Evolutionary conservation across 2,113 vertebrate genomes (phyloP).

Genomic region (Cynoglossus semilaevis): DNA sequence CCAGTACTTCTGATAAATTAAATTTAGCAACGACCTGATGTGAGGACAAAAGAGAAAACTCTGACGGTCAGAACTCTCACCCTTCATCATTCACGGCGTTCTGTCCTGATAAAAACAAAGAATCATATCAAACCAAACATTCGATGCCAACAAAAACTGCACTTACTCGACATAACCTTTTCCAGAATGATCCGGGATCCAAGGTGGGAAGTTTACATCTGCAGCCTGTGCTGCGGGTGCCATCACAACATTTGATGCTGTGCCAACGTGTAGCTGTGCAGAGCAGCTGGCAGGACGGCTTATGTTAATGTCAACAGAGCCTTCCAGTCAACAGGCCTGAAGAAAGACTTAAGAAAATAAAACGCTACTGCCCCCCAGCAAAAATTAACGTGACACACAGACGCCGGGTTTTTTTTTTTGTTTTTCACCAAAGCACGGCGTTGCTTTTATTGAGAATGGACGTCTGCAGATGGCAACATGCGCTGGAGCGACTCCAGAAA

Average conservation of each 20-base stretch:
- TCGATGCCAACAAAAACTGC: too few species aligned
- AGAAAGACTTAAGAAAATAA: not conserved
- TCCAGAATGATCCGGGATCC: slow-evolving; percentile 6
- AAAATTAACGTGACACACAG: slow-evolving; percentile 23
- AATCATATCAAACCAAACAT: too few species aligned
- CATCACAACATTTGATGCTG: slow-evolving; percentile 5
- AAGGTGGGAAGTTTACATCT: slow-evolving; percentile 17
- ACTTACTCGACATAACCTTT: not conserved
- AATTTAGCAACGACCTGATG: too few species aligned
- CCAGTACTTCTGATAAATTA: too few species aligned
- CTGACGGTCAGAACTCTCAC: too few species aligned
- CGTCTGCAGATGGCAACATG: slow-evolving; percentile 41
- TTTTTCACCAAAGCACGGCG: slow-evolving; percentile 17
- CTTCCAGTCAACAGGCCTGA: slow-evolving; percentile 15
- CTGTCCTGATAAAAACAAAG: too few species aligned
- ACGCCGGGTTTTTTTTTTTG: not conserved
- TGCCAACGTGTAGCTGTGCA: slow-evolving; percentile 19
- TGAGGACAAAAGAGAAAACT: too few species aligned
- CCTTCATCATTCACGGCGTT: too few species aligned
- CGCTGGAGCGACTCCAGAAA: slow-evolving; percentile 30
- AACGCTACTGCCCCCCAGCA: slow-evolving; percentile 9
- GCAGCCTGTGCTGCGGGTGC: slow-evolving; percentile 11
- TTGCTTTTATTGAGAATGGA: slow-evolving; percentile 30
- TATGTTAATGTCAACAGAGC: slow-evolving; percentile 16
- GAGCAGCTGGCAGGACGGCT: slow-evolving; percentile 14